Evolutionary conservation across 1,140 invertebrate species (phyloP), one percentile per base, ranked within the genome.

Genomic region (Danaus plexippus): DNA sequence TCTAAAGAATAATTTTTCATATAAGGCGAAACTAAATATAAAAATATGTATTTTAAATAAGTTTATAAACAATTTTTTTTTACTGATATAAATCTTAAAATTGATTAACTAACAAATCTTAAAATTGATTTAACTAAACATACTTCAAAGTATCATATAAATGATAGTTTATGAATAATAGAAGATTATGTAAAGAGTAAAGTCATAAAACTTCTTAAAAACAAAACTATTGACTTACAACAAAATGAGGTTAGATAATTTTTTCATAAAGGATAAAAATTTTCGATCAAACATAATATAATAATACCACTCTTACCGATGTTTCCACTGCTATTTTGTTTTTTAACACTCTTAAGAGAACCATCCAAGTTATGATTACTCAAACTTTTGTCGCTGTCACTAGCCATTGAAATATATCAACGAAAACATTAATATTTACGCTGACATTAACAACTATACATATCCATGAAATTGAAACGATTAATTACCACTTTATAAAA

Each of bases 321-420:
- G 62, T 66, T 71, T 62, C 53, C 71, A 67, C 56, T 66, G 63
- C 66, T 79, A 48, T 61, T 71, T 71, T 74, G 69, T 68, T 80
- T 86, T 67, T 77, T 86, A 65, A 63, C 76, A 66, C 61, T 78
- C 58, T 77, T 86, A 55, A 80, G 61, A 44, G 78, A 80, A 68
- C 74, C 80, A 73, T 83, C 80, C 54, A 77, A 85, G 70, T 85
- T 84, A 63, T 76, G 74, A 84, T 76, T 78, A 77, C 69, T 74
- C 49, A 72, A 85, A 86, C 69, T 83, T 82, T 85, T 86, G 58
- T 86, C 81, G 77, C 70, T 84, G 81, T 86, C 83, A 86, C 81
- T 86, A 80, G 83, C 83, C 83, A 86, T 86, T 80, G 81, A 81
- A 80, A 75, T 64, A 64, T 74, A 76, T 32, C 22, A 32, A 32